Evolutionary conservation across 1,140 invertebrate species (phyloP).

Genomic region (Phocides pigmalion): DNA sequence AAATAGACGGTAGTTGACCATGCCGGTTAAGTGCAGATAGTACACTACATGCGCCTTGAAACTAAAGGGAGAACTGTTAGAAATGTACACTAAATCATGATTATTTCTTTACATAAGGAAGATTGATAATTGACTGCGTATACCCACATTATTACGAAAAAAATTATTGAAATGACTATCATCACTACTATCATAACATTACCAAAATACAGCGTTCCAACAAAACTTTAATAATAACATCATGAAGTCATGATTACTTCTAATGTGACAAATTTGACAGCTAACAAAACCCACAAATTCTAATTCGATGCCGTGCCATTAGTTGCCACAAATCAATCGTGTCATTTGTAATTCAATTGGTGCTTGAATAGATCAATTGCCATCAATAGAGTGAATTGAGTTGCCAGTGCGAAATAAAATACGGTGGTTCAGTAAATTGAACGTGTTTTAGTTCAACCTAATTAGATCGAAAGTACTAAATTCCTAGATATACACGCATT

Average conservation of each 20-base stretch:
- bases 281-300: conserved; percentile 2
- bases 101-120: too few relatives aligned
- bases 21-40: too few relatives aligned
- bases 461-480: background rate
- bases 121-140: too few relatives aligned
- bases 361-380: conserved; percentile 3
- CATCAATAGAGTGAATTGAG: conserved; percentile 5
- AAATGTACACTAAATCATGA: too few relatives aligned
- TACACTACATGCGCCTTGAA: too few relatives aligned
- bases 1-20: too few relatives aligned
- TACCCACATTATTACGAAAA: too few relatives aligned
- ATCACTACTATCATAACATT: too few relatives aligned
- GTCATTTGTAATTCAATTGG: conserved; percentile 20
- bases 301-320: conserved; percentile 3
- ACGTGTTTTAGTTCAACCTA: conserved; percentile 7
- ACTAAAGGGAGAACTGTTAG: too few relatives aligned
- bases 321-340: conserved; percentile 15
- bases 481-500: background rate
- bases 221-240: background rate
- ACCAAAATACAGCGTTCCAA: too few relatives aligned
- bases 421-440: background rate
- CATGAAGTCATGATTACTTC: background rate
- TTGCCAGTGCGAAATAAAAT: conserved; percentile 11
- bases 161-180: too few relatives aligned
- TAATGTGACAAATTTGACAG: background rate